Conservation (phyloP, 2,797 vertebrate species). For the Poecile montanus region DNA sequence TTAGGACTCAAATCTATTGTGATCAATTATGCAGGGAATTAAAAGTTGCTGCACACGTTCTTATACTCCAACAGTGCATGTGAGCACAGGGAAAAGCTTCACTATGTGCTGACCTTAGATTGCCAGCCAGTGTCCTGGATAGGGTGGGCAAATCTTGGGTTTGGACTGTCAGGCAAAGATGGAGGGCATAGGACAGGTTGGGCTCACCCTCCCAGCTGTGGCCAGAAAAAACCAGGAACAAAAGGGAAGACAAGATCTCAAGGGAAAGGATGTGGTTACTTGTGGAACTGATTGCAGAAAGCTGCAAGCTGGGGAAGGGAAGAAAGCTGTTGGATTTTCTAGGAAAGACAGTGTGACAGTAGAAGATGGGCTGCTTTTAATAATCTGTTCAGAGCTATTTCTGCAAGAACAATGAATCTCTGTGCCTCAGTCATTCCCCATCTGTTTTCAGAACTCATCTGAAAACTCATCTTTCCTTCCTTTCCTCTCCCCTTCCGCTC, state of each 20-base stretch:
- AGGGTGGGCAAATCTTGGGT: background rate
- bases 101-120: background rate
- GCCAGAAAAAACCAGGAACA: background rate
- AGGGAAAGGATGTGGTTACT: slow-evolving; percentile 38
- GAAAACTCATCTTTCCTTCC: slow-evolving; percentile 42
- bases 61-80: background rate
- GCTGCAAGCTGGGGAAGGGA: background rate
- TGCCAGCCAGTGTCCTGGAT: background rate
- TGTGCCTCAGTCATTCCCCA: slow-evolving; percentile 46
- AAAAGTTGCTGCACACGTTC: background rate
- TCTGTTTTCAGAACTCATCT: slow-evolving; percentile 60
- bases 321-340: slow-evolving; percentile 7
- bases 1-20: background rate
- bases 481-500: background rate
- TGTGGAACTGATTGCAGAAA: background rate
- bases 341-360: slow-evolving; percentile 15
- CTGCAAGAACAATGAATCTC: slow-evolving; percentile 56
- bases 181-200: background rate
- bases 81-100: background rate
- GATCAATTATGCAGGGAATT: background rate
- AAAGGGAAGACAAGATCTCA: background rate
- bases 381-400: slow-evolving; percentile 51
- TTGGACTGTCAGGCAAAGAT: background rate
- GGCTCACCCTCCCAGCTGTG: background rate
- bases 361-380: slow-evolving; percentile 60